Conservation (phyloP, 2,113 vertebrate genomes). For the Sceloporus tristichus region DNA sequence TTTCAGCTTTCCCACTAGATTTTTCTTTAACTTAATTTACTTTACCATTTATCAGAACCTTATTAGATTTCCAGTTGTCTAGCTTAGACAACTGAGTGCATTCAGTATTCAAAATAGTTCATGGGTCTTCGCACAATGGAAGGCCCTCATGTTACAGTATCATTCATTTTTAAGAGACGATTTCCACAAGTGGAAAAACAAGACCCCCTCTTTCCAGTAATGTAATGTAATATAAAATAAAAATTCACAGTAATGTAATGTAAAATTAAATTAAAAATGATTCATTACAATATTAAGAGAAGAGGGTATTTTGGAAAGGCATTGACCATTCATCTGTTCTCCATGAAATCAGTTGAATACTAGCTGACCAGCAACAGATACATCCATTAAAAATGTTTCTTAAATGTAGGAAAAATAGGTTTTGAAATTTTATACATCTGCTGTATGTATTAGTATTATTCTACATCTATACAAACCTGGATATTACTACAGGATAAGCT, state of each 20-base stretch:
- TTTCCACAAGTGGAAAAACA: not conserved
- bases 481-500: not conserved
- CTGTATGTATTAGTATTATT: not conserved
- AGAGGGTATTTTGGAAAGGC: not conserved
- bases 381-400: not conserved
- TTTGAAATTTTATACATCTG: not conserved
- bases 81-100: not conserved
- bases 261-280: not conserved
- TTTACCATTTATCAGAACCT: not conserved
- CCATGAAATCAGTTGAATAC: not conserved
- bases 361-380: not conserved
- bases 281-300: not conserved
- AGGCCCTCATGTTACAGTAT: conserved; percentile 11
- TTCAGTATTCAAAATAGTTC: conserved; percentile 8
- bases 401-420: not conserved
- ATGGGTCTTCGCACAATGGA: not conserved
- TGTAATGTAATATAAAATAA: not conserved
- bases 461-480: not conserved
- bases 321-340: not conserved
- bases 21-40: conserved; percentile 12
- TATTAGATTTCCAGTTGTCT: conserved; percentile 2
- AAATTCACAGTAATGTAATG: no score
- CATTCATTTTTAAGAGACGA: not conserved
- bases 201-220: not conserved
- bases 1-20: conserved; percentile 5